Evolutionary conservation across 1,140 invertebrate species (phyloP).

Genomic region (Amphibalanus amphitrite): DNA sequence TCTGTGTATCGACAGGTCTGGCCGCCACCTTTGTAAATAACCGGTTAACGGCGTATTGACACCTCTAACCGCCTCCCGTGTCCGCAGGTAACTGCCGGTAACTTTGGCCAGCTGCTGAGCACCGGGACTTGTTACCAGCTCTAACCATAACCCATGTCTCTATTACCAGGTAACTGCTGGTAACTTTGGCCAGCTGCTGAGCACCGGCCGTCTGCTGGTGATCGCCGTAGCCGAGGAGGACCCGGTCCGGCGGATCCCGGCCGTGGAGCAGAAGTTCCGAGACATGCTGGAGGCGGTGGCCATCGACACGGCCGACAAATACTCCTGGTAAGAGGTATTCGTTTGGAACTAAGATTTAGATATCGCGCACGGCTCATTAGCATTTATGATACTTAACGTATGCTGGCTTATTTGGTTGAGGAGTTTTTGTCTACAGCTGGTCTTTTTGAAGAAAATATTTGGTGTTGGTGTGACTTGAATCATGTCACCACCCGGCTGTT

Average conservation of each 20-base stretch:
- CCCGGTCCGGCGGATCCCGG: conserved; percentile 57
- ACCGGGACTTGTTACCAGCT: too few species aligned
- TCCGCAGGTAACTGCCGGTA: conserved; percentile 4
- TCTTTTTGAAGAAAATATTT: conserved; percentile 7
- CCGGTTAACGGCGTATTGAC: too few species aligned
- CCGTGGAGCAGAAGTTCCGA: conserved; percentile 61
- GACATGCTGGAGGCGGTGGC: conserved; percentile 72
- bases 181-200: conserved; percentile 34
- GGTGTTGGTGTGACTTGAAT: not conserved
- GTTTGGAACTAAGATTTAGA: too few species aligned
- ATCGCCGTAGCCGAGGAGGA: conserved; percentile 74
- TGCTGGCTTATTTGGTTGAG: too few species aligned
- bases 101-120: too few species aligned
- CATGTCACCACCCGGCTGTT: not conserved
- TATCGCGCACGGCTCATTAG: too few species aligned
- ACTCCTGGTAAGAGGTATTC: conserved; percentile 51
- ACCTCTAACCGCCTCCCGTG: too few species aligned
- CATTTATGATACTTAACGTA: too few species aligned
- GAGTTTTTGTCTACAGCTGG: not conserved
- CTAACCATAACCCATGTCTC: too few species aligned
- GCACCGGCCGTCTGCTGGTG: conserved; percentile 70
- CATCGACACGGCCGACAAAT: conserved; percentile 50
- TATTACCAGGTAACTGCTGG: conserved; percentile 11
- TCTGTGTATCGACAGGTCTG: too few species aligned
- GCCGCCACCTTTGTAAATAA: too few species aligned